phyloP scores from a whole-genome alignment of 2,113 vertebrate genomes.

The Ancistrus triradiatus region DNA sequence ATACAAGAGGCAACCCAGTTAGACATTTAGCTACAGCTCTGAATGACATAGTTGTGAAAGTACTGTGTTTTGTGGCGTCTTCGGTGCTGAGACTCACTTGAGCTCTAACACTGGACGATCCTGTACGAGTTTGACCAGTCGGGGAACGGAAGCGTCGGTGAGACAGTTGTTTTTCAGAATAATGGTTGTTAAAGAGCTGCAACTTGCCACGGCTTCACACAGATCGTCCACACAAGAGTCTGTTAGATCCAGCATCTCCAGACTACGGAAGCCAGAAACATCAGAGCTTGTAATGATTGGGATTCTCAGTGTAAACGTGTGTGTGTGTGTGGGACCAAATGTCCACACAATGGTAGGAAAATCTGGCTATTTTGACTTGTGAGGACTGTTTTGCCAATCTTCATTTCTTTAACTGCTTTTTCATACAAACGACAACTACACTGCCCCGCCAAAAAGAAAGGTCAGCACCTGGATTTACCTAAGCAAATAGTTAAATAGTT shows the following conservation, averaged over 20 bases:
- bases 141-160: constrained; percentile 55
- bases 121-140: constrained; percentile 52
- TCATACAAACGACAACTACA: too few relatives aligned
- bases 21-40: neutral
- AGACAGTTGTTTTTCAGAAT: constrained; percentile 62
- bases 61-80: neutral
- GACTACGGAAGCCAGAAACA: constrained; percentile 21
- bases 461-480: too few relatives aligned
- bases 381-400: too few relatives aligned
- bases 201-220: constrained; percentile 53
- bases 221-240: constrained; percentile 58
- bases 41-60: neutral
- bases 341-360: too few relatives aligned
- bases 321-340: neutral
- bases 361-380: too few relatives aligned
- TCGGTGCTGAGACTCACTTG: constrained; percentile 47
- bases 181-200: constrained; percentile 53
- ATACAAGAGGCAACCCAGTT: neutral
- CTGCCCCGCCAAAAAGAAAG: too few relatives aligned
- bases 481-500: too few relatives aligned
- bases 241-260: constrained; percentile 61
- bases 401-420: too few relatives aligned
- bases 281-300: neutral
- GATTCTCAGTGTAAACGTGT: neutral
- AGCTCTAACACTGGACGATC: constrained; percentile 55